Evolutionary conservation across 1,140 invertebrate species (phyloP), one percentile per base, ranked within the genome.

Genomic region (Mactra quadrangularis): DNA sequence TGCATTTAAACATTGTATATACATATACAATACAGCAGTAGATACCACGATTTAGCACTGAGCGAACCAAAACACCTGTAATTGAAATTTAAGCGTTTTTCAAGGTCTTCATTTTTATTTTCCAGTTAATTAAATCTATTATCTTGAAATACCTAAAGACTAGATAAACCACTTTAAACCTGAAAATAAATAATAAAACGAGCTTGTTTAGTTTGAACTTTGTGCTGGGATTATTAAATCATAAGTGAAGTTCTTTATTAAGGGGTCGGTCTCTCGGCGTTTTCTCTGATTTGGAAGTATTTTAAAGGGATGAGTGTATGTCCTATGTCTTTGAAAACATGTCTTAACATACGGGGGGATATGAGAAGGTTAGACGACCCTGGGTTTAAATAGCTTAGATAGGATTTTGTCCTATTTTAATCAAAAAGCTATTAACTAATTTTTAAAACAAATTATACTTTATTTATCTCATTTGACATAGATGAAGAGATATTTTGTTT

Each of bases 81-180:
- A 7, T 6, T 41, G 15, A 7, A 15, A 41, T 41, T 41, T 41
- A 41, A 41, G 38, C 38, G 38, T 41, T 25, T 33, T 60, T 38
- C 74, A 76, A 76, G 74, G 74, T 31, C 57, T 64, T 35, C 50
- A 64, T 75, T 75, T 64, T 33, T 76, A 45, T 17, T 52, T 50
- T 25, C 38, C 15, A 64, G 74, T 76, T 76, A 50, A 76, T 76
- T 76, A 76, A 76, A 76, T 60, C 57, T 76, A 55, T 76, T 68
- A 68, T 78, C 29, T 41, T 25, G 19, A 27, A 77, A 50, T 75
- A 33, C n/a, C 41, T 29, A 13, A 15, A 78, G 60, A 78, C 52
- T 53, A 68, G 50, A 68, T 68, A 66, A 78, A 78, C 52, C 27
- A 52, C n/a, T 55, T 64, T 78, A 68, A 78, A 76, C 62, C 76